phyloP scores from a whole-genome alignment of 2,888 invertebrate genomes.

The Nemurella pictetii region DNA sequence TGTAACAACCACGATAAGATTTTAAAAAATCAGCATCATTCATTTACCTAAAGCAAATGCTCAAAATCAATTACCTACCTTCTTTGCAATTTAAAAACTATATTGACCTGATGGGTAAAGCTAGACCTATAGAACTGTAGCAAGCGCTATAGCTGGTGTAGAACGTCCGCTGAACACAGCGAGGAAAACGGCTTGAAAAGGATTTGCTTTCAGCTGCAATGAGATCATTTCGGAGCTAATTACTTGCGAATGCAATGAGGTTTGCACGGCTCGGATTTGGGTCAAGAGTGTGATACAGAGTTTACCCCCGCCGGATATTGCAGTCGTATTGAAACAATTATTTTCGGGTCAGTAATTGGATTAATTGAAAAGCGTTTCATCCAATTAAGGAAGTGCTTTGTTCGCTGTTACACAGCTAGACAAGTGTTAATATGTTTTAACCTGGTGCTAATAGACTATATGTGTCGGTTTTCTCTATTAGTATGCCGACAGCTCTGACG shows the following conservation, averaged over 20 bases:
- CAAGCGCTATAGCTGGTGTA: too few species aligned
- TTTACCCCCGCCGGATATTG: background rate
- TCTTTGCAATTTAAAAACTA: background rate
- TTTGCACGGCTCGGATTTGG: background rate
- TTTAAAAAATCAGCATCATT: background rate
- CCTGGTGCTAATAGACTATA: too few species aligned
- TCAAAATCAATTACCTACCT: background rate
- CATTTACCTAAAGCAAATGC: background rate
- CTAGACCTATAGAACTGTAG: too few species aligned
- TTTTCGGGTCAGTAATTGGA: conserved; percentile 1
- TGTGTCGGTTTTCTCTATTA: too few species aligned
- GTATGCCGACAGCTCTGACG: too few species aligned
- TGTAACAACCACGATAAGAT: too few species aligned
- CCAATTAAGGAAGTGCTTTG: background rate
- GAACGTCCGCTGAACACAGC: background rate
- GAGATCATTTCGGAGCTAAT: background rate
- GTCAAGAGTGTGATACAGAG: conserved; percentile 5
- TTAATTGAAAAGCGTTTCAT: conserved; percentile 2
- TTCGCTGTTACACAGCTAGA: background rate
- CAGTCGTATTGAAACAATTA: background rate
- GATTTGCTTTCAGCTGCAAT: background rate
- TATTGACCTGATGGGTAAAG: background rate
- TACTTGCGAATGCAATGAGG: conserved; percentile 7
- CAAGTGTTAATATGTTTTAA: background rate
- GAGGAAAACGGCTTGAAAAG: background rate